Conservation (phyloP, 2,797 vertebrate genomes). For the Yasuhikotakia modesta region DNA sequence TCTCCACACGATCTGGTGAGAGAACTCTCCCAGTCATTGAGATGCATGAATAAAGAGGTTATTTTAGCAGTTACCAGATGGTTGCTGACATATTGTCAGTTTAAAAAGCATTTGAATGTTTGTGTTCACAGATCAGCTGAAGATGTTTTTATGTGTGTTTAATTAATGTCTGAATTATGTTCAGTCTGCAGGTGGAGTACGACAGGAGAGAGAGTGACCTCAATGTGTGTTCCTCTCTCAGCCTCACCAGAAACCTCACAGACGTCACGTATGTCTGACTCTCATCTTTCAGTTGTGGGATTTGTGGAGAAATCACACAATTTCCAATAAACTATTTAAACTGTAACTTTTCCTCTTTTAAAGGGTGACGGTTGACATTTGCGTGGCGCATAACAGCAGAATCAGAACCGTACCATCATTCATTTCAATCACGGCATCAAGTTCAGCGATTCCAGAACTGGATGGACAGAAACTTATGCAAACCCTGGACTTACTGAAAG, state of each 20-base stretch:
- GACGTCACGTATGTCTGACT: neutral
- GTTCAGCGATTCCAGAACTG: conserved; percentile 10
- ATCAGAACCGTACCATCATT: conserved; percentile 8
- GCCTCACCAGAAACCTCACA: neutral
- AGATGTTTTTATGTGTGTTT: too few relatives aligned
- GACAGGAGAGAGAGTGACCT: neutral
- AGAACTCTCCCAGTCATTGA: neutral
- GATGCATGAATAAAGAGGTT: too few relatives aligned
- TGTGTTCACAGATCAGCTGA: too few relatives aligned
- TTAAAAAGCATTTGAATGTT: too few relatives aligned
- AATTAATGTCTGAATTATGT: neutral
- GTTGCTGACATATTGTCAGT: too few relatives aligned
- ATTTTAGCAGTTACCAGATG: too few relatives aligned
- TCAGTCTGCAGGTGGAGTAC: conserved; percentile 8
- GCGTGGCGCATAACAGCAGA: neutral
- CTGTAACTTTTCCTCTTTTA: neutral
- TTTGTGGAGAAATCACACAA: neutral
- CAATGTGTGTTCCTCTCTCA: conserved; percentile 24
- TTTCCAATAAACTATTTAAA: neutral
- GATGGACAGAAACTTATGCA: conserved; percentile 8
- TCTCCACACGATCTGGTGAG: conserved; percentile 19
- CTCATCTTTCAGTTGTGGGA: neutral
- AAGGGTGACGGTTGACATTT: conserved; percentile 1
- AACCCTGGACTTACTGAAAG: conserved; percentile 15
- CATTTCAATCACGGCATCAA: conserved; percentile 21